Conservation (phyloP, 2,113 vertebrate species). For the Dendropsophus ebraccatus region DNA sequence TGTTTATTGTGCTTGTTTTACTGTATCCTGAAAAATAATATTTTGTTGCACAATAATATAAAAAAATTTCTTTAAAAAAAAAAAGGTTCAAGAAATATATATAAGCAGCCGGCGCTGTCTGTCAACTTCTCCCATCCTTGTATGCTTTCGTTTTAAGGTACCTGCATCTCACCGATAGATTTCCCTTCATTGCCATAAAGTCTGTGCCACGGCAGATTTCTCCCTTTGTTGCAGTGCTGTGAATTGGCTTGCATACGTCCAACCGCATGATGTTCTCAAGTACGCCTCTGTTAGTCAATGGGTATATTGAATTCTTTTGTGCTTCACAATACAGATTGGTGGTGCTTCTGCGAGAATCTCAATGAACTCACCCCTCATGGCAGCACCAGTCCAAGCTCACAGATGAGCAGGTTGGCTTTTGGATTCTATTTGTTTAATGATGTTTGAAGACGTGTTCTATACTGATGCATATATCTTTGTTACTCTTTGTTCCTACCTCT, state of each 20-base stretch:
- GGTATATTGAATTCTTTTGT: slow-evolving; percentile 65
- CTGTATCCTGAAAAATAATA: slow-evolving; percentile 59
- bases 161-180: slow-evolving; percentile 11
- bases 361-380: slow-evolving; percentile 31
- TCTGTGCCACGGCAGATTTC: slow-evolving; percentile 45
- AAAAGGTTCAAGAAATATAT: slow-evolving; percentile 46
- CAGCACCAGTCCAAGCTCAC: slow-evolving; percentile 17
- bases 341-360: slow-evolving; percentile 47
- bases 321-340: slow-evolving; percentile 69
- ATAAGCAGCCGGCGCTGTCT: slow-evolving; percentile 36
- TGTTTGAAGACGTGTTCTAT: slow-evolving; percentile 37
- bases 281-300: slow-evolving; percentile 66
- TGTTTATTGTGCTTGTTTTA: slow-evolving; percentile 63
- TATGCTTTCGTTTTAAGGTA: slow-evolving; percentile 53
- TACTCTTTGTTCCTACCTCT: slow-evolving; percentile 41
- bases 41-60: slow-evolving; percentile 58
- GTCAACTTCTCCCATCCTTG: slow-evolving; percentile 50
- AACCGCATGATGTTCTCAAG: slow-evolving; percentile 71
- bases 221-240: slow-evolving; percentile 69
- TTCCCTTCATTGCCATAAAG: background rate
- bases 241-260: slow-evolving; percentile 73
- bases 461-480: slow-evolving; percentile 43
- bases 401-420: slow-evolving; percentile 29
- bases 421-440: slow-evolving; percentile 21
- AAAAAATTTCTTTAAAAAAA: slow-evolving; percentile 37